These are phyloP conservation scores for Tretioscincus oriximinensis DNA, from an alignment of 2,113 vertebrate genomes.

Conservation along the genomic window DNA sequence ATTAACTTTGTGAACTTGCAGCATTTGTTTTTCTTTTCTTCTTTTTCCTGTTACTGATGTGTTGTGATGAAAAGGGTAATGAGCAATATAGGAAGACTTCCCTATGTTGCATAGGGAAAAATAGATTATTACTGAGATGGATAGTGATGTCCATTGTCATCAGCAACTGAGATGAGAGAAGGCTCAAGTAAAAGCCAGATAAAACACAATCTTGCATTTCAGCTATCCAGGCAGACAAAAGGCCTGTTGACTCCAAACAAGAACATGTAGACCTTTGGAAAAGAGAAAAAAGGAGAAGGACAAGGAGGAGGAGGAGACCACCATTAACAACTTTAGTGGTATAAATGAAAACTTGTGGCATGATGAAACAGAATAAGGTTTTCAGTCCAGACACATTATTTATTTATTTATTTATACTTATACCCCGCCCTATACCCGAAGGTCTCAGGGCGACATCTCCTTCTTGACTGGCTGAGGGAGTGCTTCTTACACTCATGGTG, in stretches of 20 bases:
- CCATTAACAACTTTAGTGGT: too few species aligned
- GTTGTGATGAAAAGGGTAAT: slow-evolving; percentile 6
- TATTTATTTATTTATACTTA: too few species aligned
- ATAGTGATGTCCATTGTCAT: background rate
- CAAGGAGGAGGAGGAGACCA: too few species aligned
- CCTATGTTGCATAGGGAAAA: background rate
- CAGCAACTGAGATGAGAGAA: background rate
- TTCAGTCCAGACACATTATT: too few species aligned
- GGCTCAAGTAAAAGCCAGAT: background rate
- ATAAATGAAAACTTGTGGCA: too few species aligned
- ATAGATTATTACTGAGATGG: background rate
- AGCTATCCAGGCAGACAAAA: background rate
- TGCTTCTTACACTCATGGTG: too few species aligned
- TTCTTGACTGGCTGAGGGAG: too few species aligned
- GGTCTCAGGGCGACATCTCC: too few species aligned
- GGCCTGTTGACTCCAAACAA: background rate
- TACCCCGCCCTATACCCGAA: too few species aligned
- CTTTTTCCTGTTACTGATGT: background rate
- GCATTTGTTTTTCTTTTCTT: background rate
- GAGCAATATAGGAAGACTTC: slow-evolving; percentile 22
- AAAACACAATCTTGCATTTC: accelerated
- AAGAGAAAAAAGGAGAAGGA: too few species aligned
- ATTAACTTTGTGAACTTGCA: background rate
- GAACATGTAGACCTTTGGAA: background rate
- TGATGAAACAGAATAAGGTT: too few species aligned